Evolutionary conservation across 2,888 invertebrate genomes (phyloP), one percentile per base, ranked within the genome.

Genomic region (Caenorhabditis imperialis): DNA sequence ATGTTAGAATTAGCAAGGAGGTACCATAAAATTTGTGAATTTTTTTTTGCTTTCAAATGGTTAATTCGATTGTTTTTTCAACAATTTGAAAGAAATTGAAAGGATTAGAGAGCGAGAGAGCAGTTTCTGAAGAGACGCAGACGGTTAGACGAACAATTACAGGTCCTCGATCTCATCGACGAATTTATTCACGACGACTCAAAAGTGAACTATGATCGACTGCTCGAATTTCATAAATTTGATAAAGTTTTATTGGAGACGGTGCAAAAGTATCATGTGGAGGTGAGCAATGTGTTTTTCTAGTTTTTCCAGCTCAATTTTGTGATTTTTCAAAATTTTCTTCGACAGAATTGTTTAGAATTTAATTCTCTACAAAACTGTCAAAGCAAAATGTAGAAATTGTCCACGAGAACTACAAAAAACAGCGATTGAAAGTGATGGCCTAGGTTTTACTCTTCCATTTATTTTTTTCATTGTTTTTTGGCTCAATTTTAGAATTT

Each of bases 241-340:
- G 75, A 75, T 6, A 69, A 69, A 27, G 55, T 70, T 10, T 25
- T 53, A 1, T 20, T 75, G 48, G 75, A 75, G 40, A 58, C 45
- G 8, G 75, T 75, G 0, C 69, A 69, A 51, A 53, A 60, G n/a
- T 75, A 63, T 53, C 62, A 70, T 44, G 50, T 75, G 20, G 75
- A 75, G 51, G 74, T 67, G 30, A 23, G 27, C 10, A 23, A n/a
- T n/a, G n/a, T n/a, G n/a, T n/a, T n/a, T n/a, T n/a, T n/a, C n/a
- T n/a, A n/a, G n/a, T n/a, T n/a, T n/a, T n/a, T n/a, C n/a, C n/a
- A n/a, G n/a, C n/a, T n/a, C n/a, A n/a, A n/a, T n/a, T n/a, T n/a
- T n/a, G n/a, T n/a, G n/a, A n/a, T n/a, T n/a, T n/a, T n/a, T n/a
- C n/a, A n/a, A n/a, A n/a, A n/a, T n/a, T n/a, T n/a, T n/a, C n/a